Evolutionary conservation across 1,140 invertebrate species (phyloP).

Genomic region (Zaprionus africanus): DNA sequence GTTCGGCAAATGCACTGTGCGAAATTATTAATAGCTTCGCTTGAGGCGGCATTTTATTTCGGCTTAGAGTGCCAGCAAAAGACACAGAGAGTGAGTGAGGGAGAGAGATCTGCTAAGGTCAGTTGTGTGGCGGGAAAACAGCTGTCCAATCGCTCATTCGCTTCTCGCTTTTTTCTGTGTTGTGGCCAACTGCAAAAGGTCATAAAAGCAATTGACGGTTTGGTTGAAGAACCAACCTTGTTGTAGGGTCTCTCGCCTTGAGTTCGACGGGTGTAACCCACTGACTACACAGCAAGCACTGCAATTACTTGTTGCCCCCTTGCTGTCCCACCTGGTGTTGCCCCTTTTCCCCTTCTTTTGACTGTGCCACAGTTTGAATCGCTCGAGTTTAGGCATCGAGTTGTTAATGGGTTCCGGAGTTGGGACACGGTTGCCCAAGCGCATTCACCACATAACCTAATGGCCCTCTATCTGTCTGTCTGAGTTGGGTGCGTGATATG

Average conservation of each 20-base stretch:
- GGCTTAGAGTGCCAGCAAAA: slow-evolving; percentile 1
- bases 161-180: slow-evolving; percentile 29
- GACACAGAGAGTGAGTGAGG: background rate
- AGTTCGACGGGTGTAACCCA: slow-evolving; percentile 57
- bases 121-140: slow-evolving; percentile 61
- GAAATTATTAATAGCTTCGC: slow-evolving; percentile 68
- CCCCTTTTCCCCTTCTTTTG: background rate
- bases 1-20: slow-evolving; percentile 55
- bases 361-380: background rate
- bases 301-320: slow-evolving; percentile 32
- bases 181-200: slow-evolving; percentile 55
- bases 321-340: background rate
- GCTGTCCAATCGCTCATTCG: slow-evolving; percentile 30
- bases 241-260: slow-evolving; percentile 61
- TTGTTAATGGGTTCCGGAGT: slow-evolving; percentile 42
- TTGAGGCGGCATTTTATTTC: slow-evolving; percentile 38
- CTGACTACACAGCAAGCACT: background rate
- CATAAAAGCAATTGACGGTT: slow-evolving; percentile 64
- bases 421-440: slow-evolving; percentile 22
- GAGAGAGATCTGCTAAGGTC: slow-evolving; percentile 63
- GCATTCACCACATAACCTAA: slow-evolving; percentile 21
- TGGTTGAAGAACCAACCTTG: slow-evolving; percentile 59
- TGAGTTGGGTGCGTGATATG: slow-evolving; percentile 27
- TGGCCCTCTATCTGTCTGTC: background rate
- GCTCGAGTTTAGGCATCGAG: slow-evolving; percentile 6